Evolutionary conservation across 2,888 invertebrate genomes (phyloP), one percentile per base, ranked within the genome.

Genomic region (Encarsia formosa): DNA sequence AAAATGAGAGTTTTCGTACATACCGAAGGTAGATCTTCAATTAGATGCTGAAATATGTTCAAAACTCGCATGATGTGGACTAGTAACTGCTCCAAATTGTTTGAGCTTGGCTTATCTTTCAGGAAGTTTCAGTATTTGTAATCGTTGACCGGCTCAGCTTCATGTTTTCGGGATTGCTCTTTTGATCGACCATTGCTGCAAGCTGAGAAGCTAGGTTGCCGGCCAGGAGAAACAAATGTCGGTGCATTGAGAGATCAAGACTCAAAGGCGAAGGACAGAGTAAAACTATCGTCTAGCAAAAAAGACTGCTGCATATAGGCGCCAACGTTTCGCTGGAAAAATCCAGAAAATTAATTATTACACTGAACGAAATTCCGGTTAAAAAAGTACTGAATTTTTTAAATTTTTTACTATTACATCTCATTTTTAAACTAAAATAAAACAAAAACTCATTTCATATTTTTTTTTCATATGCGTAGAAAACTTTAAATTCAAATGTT

Each of bases 21-120:
- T 29, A 51, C 56, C 23, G 65, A 26, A 4, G 61, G 67, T 20
- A 67, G 54, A 68, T 89, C 88, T 62, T 88, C 88, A 56, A 89
- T 80, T 59, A 90, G 80, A 69, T 88, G 88, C 48, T 84, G 82
- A 63, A 86, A 80, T 20, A 89, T 82, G 68, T 88, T 89, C 51
- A 91, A 71, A 64, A 89, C 75, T 64, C 85, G 85, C 38, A 86
- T 67, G 0, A 86, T 78, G 46, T 90, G 86, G 53, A 77, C 78
- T 9, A 89, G 73, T 49, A 87, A 80, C 46, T 81, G 78, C 60
- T 88, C 86, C 47, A 71, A 60, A 42, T 65, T 60, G 68, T 1
- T 66, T 37, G 46, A 64, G 48, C 56, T 74, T 66, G 22, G 76
- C 61, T 65, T 78, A 72, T 71, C 69, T 16, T 65, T 66, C 29